Evolutionary conservation across 2,113 vertebrate genomes (phyloP).

Genomic region (Chloropsis hardwickii): DNA sequence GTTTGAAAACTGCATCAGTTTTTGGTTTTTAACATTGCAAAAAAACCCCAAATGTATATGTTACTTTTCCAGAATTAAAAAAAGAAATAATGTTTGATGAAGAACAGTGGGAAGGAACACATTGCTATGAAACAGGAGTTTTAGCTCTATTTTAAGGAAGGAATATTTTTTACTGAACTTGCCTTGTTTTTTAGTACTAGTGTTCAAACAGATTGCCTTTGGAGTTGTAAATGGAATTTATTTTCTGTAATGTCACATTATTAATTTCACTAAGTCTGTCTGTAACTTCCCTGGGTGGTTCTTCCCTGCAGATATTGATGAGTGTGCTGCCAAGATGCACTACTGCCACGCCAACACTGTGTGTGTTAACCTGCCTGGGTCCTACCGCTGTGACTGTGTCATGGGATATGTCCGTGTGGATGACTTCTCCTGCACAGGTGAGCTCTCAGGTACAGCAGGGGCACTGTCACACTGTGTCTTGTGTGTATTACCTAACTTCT

Average conservation of each 20-base stretch:
- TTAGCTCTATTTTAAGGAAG: not conserved
- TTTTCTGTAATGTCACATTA: not conserved
- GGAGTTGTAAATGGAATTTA: not conserved
- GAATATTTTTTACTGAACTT: not conserved
- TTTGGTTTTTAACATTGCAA: not conserved
- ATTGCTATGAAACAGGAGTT: not conserved
- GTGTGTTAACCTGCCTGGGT: slow-evolving; percentile 89
- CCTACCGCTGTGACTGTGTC: slow-evolving; percentile 90
- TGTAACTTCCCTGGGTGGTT: not conserved
- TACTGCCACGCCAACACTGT: slow-evolving; percentile 92
- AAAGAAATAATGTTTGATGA: not conserved
- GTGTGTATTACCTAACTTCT: accelerated
- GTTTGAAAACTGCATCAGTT: not conserved
- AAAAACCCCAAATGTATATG: accelerated
- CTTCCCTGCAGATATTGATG: slow-evolving; percentile 85
- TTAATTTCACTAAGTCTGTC: not conserved
- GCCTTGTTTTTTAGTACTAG: not conserved
- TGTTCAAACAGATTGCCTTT: not conserved
- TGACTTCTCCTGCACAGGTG: slow-evolving; percentile 95
- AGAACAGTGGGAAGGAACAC: not conserved
- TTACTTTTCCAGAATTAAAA: not conserved
- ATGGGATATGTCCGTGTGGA: slow-evolving; percentile 88
- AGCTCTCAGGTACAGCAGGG: not conserved
- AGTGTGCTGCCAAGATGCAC: slow-evolving; percentile 92
- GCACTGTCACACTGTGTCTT: accelerated